These are phyloP conservation scores for Speoplatyrhinus poulsoni DNA, from an alignment of 2,113 vertebrate species.

Conservation along the genomic window DNA sequence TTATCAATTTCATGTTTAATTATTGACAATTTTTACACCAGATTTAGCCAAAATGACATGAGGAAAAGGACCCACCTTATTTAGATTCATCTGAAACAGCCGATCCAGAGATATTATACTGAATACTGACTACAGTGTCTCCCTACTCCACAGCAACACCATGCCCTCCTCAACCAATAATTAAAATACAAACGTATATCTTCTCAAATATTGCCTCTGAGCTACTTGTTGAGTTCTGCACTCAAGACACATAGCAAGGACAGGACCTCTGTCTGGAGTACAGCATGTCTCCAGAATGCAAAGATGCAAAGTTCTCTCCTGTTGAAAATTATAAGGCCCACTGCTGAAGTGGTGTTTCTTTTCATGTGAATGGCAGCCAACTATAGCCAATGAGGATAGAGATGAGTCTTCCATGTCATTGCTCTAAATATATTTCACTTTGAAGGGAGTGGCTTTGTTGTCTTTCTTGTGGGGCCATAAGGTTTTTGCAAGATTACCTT, in stretches of 20 bases:
- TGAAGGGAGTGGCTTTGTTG: conserved; percentile 59
- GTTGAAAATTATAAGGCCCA: conserved; percentile 41
- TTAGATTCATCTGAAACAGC: conserved; percentile 46
- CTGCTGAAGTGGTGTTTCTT: conserved; percentile 47
- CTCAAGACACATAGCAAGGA: conserved; percentile 23
- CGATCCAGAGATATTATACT: conserved; percentile 11
- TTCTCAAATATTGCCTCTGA: conserved; percentile 6
- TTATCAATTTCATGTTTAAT: background rate
- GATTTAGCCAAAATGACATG: background rate
- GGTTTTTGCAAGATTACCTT: conserved; percentile 26
- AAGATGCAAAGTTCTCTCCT: conserved; percentile 36
- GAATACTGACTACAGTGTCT: background rate
- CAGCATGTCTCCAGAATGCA: background rate
- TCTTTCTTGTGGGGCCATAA: conserved; percentile 38
- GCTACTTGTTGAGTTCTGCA: conserved; percentile 21
- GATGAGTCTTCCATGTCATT: conserved; percentile 46
- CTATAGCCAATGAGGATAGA: conserved; percentile 60
- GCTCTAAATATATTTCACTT: conserved; percentile 71
- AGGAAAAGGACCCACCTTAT: conserved; percentile 56
- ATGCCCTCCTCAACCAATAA: conserved; percentile 32
- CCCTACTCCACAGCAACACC: conserved; percentile 36
- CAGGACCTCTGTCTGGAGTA: background rate
- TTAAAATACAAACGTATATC: conserved; percentile 33
- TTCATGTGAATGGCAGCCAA: conserved; percentile 60
- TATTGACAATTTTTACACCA: background rate